Conservation (phyloP, 2,797 vertebrate species). For the Kryptopterus vitreolus region DNA sequence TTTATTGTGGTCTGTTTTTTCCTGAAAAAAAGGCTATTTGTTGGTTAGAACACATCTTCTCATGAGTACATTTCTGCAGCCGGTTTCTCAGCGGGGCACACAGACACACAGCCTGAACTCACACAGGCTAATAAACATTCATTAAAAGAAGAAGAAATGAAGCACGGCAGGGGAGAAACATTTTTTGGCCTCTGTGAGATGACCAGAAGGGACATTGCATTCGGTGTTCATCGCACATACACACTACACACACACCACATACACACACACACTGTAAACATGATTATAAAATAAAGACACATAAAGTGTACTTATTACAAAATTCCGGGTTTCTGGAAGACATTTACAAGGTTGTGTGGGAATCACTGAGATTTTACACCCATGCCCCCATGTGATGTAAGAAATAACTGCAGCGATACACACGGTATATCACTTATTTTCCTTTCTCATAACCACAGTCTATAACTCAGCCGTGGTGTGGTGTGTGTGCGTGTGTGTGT, state of each 20-base stretch:
- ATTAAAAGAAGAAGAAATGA: constrained; percentile 24
- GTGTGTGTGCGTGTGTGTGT: background rate
- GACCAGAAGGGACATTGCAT: constrained; percentile 65
- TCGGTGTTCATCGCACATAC: constrained; percentile 58
- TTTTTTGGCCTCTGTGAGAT: constrained; percentile 56
- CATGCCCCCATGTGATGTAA: background rate
- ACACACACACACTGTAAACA: background rate
- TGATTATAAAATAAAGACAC: background rate
- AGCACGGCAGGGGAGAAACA: constrained; percentile 46
- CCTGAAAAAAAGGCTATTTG: constrained; percentile 15
- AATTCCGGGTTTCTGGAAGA: background rate
- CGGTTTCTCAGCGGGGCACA: constrained; percentile 56
- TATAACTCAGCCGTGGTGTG: background rate
- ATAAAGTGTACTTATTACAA: background rate
- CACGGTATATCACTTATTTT: background rate
- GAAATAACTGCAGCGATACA: background rate
- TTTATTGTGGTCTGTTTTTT: constrained; percentile 9
- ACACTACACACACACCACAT: background rate
- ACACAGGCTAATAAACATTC: constrained; percentile 34
- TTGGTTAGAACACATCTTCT: constrained; percentile 51
- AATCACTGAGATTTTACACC: background rate
- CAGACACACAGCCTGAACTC: constrained; percentile 29
- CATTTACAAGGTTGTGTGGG: background rate
- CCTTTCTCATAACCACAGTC: background rate
- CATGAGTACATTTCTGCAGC: constrained; percentile 54